Conservation (phyloP, 2,113 vertebrate species). For the Gambusia holbrooki region DNA sequence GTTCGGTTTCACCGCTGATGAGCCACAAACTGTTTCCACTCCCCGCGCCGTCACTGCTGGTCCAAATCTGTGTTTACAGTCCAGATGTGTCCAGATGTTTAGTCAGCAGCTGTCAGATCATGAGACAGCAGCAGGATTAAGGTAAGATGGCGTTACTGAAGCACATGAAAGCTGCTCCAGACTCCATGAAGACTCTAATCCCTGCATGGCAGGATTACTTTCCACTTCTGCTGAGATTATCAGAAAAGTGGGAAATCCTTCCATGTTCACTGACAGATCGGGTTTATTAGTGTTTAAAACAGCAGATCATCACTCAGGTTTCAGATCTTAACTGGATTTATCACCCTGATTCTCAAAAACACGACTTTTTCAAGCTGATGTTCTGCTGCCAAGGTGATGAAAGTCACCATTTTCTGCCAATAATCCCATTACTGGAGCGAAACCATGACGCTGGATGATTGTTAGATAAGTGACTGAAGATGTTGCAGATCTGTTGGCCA, state of each 20-base stretch:
- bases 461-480: neutral
- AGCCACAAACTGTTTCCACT: no score
- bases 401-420: neutral
- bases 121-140: slow-evolving; percentile 51
- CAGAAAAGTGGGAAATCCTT: neutral
- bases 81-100: slow-evolving; percentile 18
- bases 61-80: neutral
- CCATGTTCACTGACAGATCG: neutral
- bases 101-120: neutral
- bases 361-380: neutral
- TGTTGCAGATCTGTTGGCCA: neutral
- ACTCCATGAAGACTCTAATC: slow-evolving; percentile 54
- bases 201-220: slow-evolving; percentile 54
- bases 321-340: neutral
- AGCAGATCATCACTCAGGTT: neutral
- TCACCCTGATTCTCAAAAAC: neutral
- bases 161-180: slow-evolving; percentile 23
- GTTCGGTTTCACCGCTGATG: slow-evolving; percentile 38
- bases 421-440: neutral
- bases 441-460: neutral
- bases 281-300: neutral
- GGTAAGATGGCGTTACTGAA: slow-evolving; percentile 16
- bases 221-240: slow-evolving; percentile 10
- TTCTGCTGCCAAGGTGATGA: neutral
- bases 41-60: neutral